A percentile compares a stretch with the other conserved stretches of the same genome.
phyloP scores from a whole-genome alignment of 2,113 vertebrate species.

The Buteo buteo region DNA sequence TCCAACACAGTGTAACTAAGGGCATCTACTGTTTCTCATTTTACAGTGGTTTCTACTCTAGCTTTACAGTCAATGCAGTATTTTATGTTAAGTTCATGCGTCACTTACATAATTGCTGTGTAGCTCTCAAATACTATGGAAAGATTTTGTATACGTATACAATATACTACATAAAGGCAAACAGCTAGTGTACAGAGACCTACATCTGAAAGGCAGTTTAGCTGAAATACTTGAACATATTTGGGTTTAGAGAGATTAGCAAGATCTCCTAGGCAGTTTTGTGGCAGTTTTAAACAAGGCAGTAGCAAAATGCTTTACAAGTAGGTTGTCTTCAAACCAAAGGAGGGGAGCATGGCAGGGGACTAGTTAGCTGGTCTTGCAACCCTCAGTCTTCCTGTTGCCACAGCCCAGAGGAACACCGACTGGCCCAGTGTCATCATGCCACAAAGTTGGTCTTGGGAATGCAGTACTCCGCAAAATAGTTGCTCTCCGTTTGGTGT shows the following conservation, averaged over 20 bases:
- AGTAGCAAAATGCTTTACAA: not conserved
- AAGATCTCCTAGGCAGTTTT: not conserved
- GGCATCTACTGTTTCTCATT: not conserved
- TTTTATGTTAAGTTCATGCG: not conserved
- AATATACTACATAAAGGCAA: not conserved
- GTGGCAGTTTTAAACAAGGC: not conserved
- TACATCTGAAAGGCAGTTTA: not conserved
- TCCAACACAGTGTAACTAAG: not conserved
- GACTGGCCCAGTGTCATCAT: not conserved
- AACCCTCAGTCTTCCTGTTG: not conserved
- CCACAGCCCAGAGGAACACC: not conserved
- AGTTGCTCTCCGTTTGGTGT: not conserved
- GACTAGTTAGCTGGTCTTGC: not conserved
- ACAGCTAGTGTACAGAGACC: not conserved
- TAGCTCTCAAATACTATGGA: not conserved
- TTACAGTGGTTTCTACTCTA: not conserved
- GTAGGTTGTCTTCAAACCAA: not conserved
- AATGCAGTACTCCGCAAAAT: not conserved
- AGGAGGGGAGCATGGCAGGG: not conserved
- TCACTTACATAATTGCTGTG: not conserved
- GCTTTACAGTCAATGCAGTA: not conserved
- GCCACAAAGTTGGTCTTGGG: conserved; percentile 38
- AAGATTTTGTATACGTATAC: not conserved
- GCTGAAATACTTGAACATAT: not conserved
- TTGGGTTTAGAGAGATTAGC: not conserved